phyloP scores from a whole-genome alignment of 2,113 vertebrate genomes.

The Eretmochelys imbricata region DNA sequence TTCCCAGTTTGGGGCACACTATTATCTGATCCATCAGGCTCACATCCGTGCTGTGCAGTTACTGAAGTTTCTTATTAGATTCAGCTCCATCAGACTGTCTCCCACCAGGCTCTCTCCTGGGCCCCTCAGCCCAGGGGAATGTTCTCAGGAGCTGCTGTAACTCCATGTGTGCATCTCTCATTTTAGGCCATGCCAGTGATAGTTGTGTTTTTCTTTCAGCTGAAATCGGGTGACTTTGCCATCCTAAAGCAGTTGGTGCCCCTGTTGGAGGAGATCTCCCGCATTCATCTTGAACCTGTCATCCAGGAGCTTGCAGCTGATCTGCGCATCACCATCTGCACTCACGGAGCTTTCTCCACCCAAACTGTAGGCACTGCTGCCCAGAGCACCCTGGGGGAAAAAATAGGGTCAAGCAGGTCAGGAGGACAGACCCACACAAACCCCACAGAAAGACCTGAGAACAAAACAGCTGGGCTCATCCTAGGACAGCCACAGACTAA shows the following conservation, averaged over 20 bases:
- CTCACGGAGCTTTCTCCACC: constrained; percentile 84
- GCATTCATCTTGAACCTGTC: constrained; percentile 81
- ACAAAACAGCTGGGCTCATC: fast-evolving
- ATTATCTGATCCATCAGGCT: neutral
- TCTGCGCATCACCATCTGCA: constrained; percentile 88
- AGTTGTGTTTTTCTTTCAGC: constrained; percentile 68
- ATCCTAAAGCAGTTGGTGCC: constrained; percentile 84
- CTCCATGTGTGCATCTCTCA: fast-evolving
- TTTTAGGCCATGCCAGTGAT: fast-evolving
- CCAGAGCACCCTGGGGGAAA: constrained; percentile 1
- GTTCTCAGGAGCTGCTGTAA: neutral
- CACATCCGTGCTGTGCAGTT: neutral
- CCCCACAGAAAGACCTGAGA: fast-evolving
- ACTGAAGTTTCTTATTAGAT: neutral
- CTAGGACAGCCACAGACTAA: fast-evolving
- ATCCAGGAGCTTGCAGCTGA: constrained; percentile 90
- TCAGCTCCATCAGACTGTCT: neutral
- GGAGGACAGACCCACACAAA: neutral
- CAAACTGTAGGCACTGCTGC: constrained; percentile 60
- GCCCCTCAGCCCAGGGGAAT: neutral
- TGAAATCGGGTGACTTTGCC: constrained; percentile 81
- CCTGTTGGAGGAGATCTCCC: constrained; percentile 83
- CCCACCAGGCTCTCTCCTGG: neutral
- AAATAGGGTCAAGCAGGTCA: neutral
- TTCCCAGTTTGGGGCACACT: neutral